These are phyloP conservation scores for Synanthedon tipuliformis DNA, from an alignment of 2,888 invertebrate species.

Conservation along the genomic window DNA sequence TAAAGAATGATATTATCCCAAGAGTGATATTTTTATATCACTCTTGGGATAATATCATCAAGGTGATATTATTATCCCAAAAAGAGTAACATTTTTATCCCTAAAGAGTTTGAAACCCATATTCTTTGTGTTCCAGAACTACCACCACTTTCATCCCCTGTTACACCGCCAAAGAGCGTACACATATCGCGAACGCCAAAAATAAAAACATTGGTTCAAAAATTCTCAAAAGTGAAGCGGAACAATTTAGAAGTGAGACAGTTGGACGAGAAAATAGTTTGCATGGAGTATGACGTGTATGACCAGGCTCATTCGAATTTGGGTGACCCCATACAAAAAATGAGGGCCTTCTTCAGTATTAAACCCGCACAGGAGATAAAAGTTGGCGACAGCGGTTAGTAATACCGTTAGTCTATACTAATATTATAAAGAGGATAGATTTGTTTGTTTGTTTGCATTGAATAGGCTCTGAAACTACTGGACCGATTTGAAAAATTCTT, in stretches of 20 bases:
- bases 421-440: too few species aligned
- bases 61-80: too few species aligned
- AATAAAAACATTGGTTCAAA: conserved; percentile 46
- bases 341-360: conserved; percentile 49
- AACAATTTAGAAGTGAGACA: conserved; percentile 42
- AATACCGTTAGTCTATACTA: too few species aligned
- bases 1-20: too few species aligned
- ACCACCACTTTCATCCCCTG: not conserved
- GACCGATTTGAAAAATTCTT: too few species aligned
- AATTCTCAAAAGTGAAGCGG: conserved; percentile 37
- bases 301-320: conserved; percentile 9
- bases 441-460: too few species aligned
- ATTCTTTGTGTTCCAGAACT: not conserved
- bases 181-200: conserved; percentile 37
- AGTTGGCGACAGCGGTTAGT: not conserved
- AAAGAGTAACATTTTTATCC: too few species aligned
- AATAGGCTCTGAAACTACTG: too few species aligned
- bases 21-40: too few species aligned
- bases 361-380: conserved; percentile 15
- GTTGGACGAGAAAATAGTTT: conserved; percentile 49
- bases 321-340: conserved; percentile 25
- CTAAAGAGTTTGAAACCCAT: too few species aligned
- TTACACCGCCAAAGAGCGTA: conserved; percentile 12
- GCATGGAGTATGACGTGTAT: conserved; percentile 50
- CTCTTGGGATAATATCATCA: too few species aligned